Evolutionary conservation across 30 jellyfish, hydroid and myxozoan species (phyloP), one percentile per base, ranked within the genome.

Genomic region (Calvadosia cruxmelitensis): DNA sequence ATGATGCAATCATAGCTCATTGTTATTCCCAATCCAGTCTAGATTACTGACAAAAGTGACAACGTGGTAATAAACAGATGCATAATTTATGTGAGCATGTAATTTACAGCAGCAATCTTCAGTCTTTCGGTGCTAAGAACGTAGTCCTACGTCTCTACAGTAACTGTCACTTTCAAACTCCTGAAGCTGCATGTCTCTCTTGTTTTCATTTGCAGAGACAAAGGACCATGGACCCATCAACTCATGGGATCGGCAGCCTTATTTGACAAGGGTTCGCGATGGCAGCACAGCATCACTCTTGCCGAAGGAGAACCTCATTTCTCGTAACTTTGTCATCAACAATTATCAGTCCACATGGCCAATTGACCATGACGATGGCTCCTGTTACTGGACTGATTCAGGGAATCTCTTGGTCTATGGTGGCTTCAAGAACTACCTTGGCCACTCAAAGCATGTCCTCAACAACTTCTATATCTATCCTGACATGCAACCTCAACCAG

Each of bases 181-280:
- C 57, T 42, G 57, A 42, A 5, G 10, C 57, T 42, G 20, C 10
- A 10, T 5, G 10, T 20, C 20, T 42, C 10, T 42, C 57, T 42
- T 5, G 15, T 42, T 42, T 42, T 42, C 10, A 42, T 20, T 42
- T 42, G 57, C 67, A 87, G 96, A 87, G 67, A 87, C 96, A 3
- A 80, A 73, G 34, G 96, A 87, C 35, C 96, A 87, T 68, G 96
- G 96, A 26, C 94, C 96, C 13, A 69, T 87, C 65, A 87, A 87
- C 72, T 77, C 94, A 1, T 87, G 96, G 96, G 96, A 87, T 51
- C 90, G 96, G 10, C 92, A 72, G 3, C 96, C 96, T 1, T 87
- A 79, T 64, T 70, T 87, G 25, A 87, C 96, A 2, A 88, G 81
- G 20, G 89, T 84, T 27, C 66, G 33, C 26, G 84, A 78, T 71